These are phyloP conservation scores for Operophtera brumata DNA, from an alignment of 2,888 invertebrate genomes.

Conservation along the genomic window DNA sequence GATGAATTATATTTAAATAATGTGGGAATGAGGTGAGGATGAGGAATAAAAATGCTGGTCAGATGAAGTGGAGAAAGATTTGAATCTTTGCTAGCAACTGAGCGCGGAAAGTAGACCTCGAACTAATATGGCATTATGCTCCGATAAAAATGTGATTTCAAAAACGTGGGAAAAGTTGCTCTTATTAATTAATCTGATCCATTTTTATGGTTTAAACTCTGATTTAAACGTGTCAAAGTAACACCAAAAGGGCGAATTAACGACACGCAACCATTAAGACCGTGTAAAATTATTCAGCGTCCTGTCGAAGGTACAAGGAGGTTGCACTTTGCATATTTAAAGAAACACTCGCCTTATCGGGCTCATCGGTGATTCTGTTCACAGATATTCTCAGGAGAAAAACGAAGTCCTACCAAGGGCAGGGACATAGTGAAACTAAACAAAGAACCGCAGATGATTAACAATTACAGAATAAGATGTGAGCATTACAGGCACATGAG, in stretches of 20 bases:
- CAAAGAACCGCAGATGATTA: slow-evolving; percentile 10
- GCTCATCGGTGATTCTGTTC: slow-evolving; percentile 72
- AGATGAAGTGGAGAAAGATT: slow-evolving; percentile 10
- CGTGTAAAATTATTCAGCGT: slow-evolving; percentile 78
- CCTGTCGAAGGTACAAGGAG: slow-evolving; percentile 71
- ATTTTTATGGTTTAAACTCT: slow-evolving; percentile 43
- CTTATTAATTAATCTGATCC: slow-evolving; percentile 36
- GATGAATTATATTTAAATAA: slow-evolving; percentile 41
- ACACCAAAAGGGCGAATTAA: slow-evolving; percentile 62
- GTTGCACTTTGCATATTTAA: slow-evolving; percentile 79
- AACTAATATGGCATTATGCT: neutral
- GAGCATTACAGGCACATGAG: too few relatives aligned
- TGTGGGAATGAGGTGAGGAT: slow-evolving; percentile 27
- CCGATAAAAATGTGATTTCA: neutral
- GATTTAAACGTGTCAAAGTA: slow-evolving; percentile 57
- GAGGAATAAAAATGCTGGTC: slow-evolving; percentile 12
- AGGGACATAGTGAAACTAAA: slow-evolving; percentile 12
- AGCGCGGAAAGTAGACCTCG: neutral
- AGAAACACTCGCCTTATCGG: slow-evolving; percentile 75
- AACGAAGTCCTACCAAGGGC: slow-evolving; percentile 47
- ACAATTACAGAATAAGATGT: too few relatives aligned
- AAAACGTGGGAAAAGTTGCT: neutral
- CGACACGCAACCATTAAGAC: slow-evolving; percentile 74
- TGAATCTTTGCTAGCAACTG: slow-evolving; percentile 13
- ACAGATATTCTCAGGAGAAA: slow-evolving; percentile 68